Evolutionary conservation across 2,888 invertebrate genomes (phyloP).

Genomic region (Monoplex corrugatus): DNA sequence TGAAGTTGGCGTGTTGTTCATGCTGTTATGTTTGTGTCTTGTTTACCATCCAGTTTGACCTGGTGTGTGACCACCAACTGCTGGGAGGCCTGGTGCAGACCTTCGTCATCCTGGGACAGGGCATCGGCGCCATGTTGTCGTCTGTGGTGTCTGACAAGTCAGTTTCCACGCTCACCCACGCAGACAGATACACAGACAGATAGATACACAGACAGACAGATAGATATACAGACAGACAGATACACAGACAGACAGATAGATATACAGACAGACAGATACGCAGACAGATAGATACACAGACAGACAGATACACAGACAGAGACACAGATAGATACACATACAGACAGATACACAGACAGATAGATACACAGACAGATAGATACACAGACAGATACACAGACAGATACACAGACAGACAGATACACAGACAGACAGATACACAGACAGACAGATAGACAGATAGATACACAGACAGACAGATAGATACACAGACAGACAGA

Average conservation of each 20-base stretch:
- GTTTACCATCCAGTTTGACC: constrained; percentile 39
- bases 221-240: too few species aligned
- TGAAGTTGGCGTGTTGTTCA: neutral
- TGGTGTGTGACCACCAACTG: constrained; percentile 41
- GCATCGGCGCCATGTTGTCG: constrained; percentile 40
- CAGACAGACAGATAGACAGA: too few species aligned
- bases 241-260: neutral
- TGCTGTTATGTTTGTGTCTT: neutral
- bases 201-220: too few species aligned
- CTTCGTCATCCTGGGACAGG: constrained; percentile 48
- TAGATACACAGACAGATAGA: too few species aligned
- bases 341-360: too few species aligned
- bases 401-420: too few species aligned
- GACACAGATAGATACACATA: too few species aligned
- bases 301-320: neutral
- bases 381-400: too few species aligned
- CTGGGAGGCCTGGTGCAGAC: constrained; percentile 48
- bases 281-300: neutral
- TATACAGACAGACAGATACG: neutral
- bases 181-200: neutral
- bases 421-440: too few species aligned
- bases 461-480: too few species aligned
- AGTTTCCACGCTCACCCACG: neutral
- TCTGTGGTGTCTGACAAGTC: constrained; percentile 40
- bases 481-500: too few species aligned